phyloP scores from a whole-genome alignment of 2,113 vertebrate species.

The Pterophyllum scalare region DNA sequence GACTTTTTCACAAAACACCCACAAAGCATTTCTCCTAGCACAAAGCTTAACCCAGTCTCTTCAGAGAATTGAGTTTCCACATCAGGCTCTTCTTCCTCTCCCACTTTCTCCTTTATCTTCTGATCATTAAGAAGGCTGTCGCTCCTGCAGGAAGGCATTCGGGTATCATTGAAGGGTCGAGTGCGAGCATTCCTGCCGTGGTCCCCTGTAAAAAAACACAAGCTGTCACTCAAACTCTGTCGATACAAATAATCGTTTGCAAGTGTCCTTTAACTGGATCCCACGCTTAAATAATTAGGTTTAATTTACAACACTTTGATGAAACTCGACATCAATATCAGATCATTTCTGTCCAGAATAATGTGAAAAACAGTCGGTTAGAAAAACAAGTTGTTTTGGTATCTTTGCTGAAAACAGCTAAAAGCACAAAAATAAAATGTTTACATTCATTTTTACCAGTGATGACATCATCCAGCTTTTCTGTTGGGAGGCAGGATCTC shows the following conservation, averaged over 20 bases:
- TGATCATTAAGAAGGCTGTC: neutral
- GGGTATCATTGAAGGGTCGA: neutral
- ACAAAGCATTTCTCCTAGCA: neutral
- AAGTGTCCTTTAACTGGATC: accelerated
- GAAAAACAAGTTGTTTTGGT: neutral
- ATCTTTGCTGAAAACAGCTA: neutral
- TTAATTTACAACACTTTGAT: neutral
- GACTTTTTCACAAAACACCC: neutral
- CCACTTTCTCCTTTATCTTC: neutral
- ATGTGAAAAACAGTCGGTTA: neutral
- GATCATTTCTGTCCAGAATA: neutral
- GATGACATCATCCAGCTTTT: neutral
- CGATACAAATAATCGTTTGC: neutral
- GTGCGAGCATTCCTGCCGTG: neutral
- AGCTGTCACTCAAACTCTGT: neutral
- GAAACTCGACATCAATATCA: accelerated
- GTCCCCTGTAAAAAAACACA: neutral
- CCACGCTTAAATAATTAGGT: neutral
- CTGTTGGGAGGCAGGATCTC: too few species aligned
- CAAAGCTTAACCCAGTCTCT: neutral
- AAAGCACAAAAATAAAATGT: accelerated
- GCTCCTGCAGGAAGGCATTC: neutral
- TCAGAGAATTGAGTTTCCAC: neutral
- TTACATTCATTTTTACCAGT: neutral
- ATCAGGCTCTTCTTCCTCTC: neutral